These are phyloP conservation scores for Hermetia illucens DNA, from an alignment of 1,140 invertebrate species.

Conservation along the genomic window DNA sequence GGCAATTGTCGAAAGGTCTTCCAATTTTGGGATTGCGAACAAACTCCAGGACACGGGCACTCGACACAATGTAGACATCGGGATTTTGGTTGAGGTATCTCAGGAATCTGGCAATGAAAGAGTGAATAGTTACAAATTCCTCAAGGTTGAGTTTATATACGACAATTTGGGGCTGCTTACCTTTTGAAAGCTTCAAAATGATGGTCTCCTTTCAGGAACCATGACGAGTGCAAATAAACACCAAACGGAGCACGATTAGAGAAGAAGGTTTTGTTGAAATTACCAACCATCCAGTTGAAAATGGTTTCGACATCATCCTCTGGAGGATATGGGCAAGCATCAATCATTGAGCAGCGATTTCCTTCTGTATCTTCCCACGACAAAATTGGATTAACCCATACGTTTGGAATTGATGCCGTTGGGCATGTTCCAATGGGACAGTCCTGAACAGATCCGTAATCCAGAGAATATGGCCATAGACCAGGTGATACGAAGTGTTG, in stretches of 20 bases:
- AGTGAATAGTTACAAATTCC: background rate
- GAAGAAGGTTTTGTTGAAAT: constrained; percentile 35
- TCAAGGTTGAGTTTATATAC: constrained; percentile 1
- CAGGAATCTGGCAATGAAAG: constrained; percentile 31
- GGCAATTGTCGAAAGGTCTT: constrained; percentile 18
- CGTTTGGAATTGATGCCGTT: constrained; percentile 38
- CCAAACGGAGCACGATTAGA: constrained; percentile 39
- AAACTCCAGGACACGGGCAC: constrained; percentile 21
- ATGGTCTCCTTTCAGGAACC: constrained; percentile 31
- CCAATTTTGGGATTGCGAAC: constrained; percentile 19
- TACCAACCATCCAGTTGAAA: constrained; percentile 33
- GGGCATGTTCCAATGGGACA: constrained; percentile 50
- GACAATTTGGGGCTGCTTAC: constrained; percentile 9
- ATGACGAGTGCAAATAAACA: constrained; percentile 37
- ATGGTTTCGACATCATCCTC: constrained; percentile 29
- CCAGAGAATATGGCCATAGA: constrained; percentile 58
- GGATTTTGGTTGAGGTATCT: constrained; percentile 30
- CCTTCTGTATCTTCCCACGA: constrained; percentile 37
- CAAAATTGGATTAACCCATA: constrained; percentile 51
- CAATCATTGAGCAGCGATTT: constrained; percentile 45
- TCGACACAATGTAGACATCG: constrained; percentile 36
- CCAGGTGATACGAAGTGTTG: constrained; percentile 35
- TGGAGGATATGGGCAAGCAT: constrained; percentile 39
- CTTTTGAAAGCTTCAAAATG: constrained; percentile 30
- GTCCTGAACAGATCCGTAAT: constrained; percentile 45